These are phyloP conservation scores for Coracias cyanogaster DNA, from an alignment of 2,797 vertebrate genomes.

Conservation along the genomic window DNA sequence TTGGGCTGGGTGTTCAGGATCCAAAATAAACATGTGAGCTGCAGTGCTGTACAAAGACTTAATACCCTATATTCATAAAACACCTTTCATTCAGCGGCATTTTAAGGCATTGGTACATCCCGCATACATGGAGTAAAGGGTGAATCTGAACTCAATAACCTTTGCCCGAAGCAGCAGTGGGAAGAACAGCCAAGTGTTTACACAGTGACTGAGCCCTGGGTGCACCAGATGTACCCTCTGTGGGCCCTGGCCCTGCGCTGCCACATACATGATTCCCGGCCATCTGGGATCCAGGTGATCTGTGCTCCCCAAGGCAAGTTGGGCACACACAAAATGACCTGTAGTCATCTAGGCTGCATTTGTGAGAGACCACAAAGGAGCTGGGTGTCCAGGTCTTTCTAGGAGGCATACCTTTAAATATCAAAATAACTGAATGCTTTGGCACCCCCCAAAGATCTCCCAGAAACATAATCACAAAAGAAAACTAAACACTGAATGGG, in stretches of 20 bases:
- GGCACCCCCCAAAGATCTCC: neutral
- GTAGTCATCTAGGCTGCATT: neutral
- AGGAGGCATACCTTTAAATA: neutral
- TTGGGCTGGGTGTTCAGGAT: conserved; percentile 47
- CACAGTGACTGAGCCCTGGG: neutral
- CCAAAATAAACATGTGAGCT: conserved; percentile 31
- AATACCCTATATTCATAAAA: conserved; percentile 27
- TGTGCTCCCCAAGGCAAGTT: neutral
- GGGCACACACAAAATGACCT: neutral
- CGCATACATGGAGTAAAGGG: neutral
- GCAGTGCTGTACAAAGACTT: conserved; percentile 10
- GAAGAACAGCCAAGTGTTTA: neutral
- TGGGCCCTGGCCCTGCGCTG: neutral
- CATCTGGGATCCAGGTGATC: neutral
- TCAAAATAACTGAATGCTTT: neutral
- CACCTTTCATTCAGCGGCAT: neutral
- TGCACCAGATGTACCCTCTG: neutral
- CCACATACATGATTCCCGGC: fast-evolving
- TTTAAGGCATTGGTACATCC: conserved; percentile 11
- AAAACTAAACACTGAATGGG: neutral
- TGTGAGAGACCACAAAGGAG: neutral
- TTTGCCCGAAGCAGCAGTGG: neutral
- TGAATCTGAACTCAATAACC: neutral
- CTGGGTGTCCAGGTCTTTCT: fast-evolving
- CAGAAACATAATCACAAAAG: neutral